Base-by-base conservation (phyloP, 2,797 vertebrate species). In the Leptoclinus maculatus region DNA sequence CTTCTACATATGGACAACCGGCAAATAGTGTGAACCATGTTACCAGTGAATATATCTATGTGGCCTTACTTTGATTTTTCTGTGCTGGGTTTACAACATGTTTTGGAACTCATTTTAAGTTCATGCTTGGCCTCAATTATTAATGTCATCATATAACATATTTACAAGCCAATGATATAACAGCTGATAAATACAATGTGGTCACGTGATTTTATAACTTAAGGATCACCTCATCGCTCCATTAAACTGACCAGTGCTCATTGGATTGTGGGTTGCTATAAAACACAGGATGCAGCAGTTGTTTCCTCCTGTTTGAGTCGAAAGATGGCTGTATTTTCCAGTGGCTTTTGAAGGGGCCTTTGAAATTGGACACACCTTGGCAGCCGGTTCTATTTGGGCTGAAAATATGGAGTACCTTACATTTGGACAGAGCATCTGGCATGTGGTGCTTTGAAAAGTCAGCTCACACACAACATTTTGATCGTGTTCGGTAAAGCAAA, bases 381-480 rank as follows among this genome's bases (percentile, higher is more conserved):
- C 49, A 47, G 64, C 10, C 23, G 34, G 29, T 58, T 79, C 21
- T 70, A 25, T 67, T 64, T 62, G 23, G n/a, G 11, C 10, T 19
- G 57, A 45, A 68, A 53, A 70, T 58, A 12, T 66, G 21, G 45
- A 64, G 23, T 23, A n/a, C 5, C 25, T 70, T 68, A 17, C 64
- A 65, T 13, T 56, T 21, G 47, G 54, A 19, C 7, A 4, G 10
- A 60, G 56, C 68, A 77, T 70, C 59, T 71, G 60, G 23, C 60
- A 76, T 23, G 32, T 68, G 36, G 8, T 29, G 49, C 58, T 79
- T 73, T 66, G 27, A 69, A 66, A 81, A 49, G 41, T 23, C 13
- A 54, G 25, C 36, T 51, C 63, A 38, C 1, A 32, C 58, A 38
- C 34, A 6, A 45, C 34, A 34, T 45, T 66, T 76, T 71, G 10